These are phyloP conservation scores for Drosophila pruinosa DNA, from an alignment of 1,140 invertebrate species.

Conservation along the genomic window DNA sequence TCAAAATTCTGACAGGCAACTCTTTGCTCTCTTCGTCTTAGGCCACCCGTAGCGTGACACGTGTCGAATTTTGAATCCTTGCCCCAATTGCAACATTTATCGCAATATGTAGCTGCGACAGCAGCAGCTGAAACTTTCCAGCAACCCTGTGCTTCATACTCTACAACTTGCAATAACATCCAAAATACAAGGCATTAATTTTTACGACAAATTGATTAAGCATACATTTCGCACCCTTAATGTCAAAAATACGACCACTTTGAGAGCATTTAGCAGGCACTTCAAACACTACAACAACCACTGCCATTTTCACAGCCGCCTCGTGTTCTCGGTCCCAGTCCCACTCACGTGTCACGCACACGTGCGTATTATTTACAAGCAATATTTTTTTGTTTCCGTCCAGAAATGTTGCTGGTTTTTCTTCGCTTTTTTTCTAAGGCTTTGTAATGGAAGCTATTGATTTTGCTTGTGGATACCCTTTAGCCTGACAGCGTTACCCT, in stretches of 20 bases:
- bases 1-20: conserved; percentile 19
- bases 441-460: conserved; percentile 69
- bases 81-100: conserved; percentile 61
- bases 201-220: conserved; percentile 83
- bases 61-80: conserved; percentile 53
- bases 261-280: conserved; percentile 79
- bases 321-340: conserved; percentile 10
- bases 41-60: conserved; percentile 46
- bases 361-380: conserved; percentile 82
- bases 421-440: conserved; percentile 2
- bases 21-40: not conserved
- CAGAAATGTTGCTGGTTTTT: not conserved
- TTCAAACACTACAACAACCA: conserved; percentile 57
- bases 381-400: conserved; percentile 46
- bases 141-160: conserved; percentile 29
- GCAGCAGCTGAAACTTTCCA: not conserved
- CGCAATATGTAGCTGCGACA: conserved; percentile 17
- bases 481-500: conserved; percentile 7
- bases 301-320: not conserved
- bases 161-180: conserved; percentile 19
- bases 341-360: conserved; percentile 79
- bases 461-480: conserved; percentile 29
- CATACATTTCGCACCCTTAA: conserved; percentile 70
- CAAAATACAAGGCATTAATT: conserved; percentile 68
- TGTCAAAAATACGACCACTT: conserved; percentile 63